Evolutionary conservation across 2,888 invertebrate genomes (phyloP).

Genomic region (Cylindroiulus punctatus): DNA sequence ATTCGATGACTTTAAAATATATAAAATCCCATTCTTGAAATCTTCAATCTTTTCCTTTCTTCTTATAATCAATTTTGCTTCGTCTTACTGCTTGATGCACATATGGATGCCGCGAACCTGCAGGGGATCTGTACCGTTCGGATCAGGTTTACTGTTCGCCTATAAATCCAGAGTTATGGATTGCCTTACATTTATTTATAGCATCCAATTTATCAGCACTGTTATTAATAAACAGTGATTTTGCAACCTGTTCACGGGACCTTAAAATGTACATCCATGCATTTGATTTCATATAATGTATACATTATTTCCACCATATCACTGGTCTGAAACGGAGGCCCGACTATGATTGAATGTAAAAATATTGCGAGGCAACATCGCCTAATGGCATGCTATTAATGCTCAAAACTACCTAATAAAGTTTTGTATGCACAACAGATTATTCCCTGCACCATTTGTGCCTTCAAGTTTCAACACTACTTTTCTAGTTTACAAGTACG

Average conservation of each 20-base stretch:
- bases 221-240: not conserved
- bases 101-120: not conserved
- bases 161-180: not conserved
- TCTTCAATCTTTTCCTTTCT: not conserved
- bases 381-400: no score
- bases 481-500: no score
- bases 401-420: no score
- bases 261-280: no score
- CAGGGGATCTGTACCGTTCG: not conserved
- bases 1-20: not conserved
- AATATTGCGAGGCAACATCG: no score
- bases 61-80: not conserved
- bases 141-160: not conserved
- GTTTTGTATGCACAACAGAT: no score
- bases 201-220: not conserved
- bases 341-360: not conserved
- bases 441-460: no score
- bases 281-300: not conserved
- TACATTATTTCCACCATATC: no score
- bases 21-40: not conserved
- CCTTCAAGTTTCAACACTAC: no score
- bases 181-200: not conserved
- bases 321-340: not conserved
- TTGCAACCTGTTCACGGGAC: no score
- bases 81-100: not conserved